Conservation (phyloP, 2,797 vertebrate species). For the Xenopus petersii region DNA sequence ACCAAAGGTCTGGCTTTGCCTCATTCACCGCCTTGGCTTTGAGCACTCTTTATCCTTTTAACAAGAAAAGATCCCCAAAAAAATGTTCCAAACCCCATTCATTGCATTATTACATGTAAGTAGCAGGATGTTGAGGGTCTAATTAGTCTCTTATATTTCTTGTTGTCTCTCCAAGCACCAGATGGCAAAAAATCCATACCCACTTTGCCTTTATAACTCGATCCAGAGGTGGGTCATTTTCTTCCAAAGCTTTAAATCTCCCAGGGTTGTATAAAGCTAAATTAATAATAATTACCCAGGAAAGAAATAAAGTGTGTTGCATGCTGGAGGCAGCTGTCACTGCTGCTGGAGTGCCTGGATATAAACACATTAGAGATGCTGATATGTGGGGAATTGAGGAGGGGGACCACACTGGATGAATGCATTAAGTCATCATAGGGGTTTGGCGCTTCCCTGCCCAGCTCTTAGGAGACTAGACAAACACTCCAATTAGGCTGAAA, state of each 20-base stretch:
- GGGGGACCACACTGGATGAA: slow-evolving; percentile 12
- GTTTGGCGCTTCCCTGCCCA: background rate
- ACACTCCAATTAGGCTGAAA: background rate
- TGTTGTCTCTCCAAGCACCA: background rate
- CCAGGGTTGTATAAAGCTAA: slow-evolving; percentile 46
- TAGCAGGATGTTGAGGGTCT: too few species aligned
- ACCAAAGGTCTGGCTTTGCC: too few species aligned
- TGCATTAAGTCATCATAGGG: slow-evolving; percentile 6
- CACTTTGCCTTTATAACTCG: slow-evolving; percentile 18
- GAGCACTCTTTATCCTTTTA: too few species aligned
- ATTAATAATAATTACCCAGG: slow-evolving; percentile 49
- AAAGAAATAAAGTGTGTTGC: slow-evolving; percentile 39
- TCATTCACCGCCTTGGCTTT: too few species aligned
- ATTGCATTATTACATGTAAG: too few species aligned
- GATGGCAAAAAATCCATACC: slow-evolving; percentile 30
- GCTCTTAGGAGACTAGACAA: slow-evolving; percentile 5
- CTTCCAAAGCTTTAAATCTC: slow-evolving; percentile 43
- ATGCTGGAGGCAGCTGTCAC: slow-evolving; percentile 37
- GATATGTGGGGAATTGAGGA: slow-evolving; percentile 16
- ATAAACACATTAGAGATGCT: slow-evolving; percentile 45
- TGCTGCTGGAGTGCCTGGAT: slow-evolving; percentile 36
- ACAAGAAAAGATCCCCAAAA: background rate
- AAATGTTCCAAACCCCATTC: background rate
- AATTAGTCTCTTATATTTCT: background rate
- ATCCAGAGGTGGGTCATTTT: slow-evolving; percentile 25